Conservation (phyloP, 1,140 invertebrate genomes). For the Drosophila azteca region DNA sequence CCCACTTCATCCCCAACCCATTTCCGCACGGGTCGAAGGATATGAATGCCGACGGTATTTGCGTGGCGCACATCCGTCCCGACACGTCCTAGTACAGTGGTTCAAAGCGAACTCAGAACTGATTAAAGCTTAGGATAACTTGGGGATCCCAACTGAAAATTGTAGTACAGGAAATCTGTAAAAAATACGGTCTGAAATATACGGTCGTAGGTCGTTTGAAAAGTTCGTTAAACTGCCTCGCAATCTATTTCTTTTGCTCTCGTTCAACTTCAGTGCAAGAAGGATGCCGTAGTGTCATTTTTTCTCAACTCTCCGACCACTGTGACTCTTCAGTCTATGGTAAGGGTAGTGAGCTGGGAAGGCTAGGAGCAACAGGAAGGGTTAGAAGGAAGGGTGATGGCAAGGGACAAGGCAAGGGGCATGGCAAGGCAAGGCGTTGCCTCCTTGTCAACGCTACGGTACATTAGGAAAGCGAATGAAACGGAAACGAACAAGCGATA, state of each 20-base stretch:
- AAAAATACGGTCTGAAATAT: too few species aligned
- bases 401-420: background rate
- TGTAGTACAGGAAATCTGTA: too few species aligned
- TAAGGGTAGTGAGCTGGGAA: background rate
- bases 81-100: conserved; percentile 43
- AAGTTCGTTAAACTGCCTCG: too few species aligned
- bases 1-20: conserved; percentile 28
- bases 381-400: background rate
- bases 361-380: conserved; percentile 1
- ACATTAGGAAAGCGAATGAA: conserved; percentile 81
- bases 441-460: conserved; percentile 77
- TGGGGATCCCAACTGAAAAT: too few species aligned
- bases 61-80: conserved; percentile 69
- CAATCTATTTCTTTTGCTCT: too few species aligned
- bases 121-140: background rate
- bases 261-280: too few species aligned
- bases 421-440: conserved; percentile 42
- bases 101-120: background rate
- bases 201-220: too few species aligned
- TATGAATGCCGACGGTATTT: conserved; percentile 77
- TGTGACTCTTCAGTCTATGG: conserved; percentile 13
- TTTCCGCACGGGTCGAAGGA: conserved; percentile 66
- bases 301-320: conserved; percentile 1
- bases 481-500: conserved; percentile 82
- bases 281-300: background rate